Conservation (phyloP, 2,113 vertebrate species). For the Edolisoma coerulescens region DNA sequence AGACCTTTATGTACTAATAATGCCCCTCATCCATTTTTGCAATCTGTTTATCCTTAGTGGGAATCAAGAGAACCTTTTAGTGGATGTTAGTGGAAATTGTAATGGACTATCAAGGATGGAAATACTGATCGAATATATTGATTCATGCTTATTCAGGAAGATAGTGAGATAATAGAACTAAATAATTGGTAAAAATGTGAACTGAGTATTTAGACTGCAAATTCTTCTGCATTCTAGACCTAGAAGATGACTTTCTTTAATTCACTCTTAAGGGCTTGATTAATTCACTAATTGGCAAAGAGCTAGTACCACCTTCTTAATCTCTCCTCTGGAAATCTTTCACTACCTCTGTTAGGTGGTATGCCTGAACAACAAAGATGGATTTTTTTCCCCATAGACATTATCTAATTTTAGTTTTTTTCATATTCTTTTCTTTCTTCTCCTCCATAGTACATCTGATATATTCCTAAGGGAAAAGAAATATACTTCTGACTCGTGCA, state of each 20-base stretch:
- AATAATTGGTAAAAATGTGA: background rate
- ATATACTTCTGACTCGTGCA: background rate
- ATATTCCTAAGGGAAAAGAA: slow-evolving; percentile 14
- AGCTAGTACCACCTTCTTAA: background rate
- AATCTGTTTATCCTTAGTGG: background rate
- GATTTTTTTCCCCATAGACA: background rate
- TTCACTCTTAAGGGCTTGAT: background rate
- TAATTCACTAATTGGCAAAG: background rate
- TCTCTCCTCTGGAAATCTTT: background rate
- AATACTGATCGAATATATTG: background rate
- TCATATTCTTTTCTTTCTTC: background rate
- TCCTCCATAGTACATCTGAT: background rate
- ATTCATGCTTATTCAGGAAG: background rate
- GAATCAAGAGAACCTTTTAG: background rate
- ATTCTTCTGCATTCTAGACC: background rate
- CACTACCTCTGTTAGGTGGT: background rate
- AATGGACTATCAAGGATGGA: background rate
- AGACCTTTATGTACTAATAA: background rate
- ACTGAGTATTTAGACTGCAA: background rate
- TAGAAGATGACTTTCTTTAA: background rate
- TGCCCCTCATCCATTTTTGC: background rate
- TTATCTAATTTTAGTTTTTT: background rate
- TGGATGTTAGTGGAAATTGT: background rate
- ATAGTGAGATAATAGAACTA: background rate
- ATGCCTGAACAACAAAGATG: background rate